Conservation (phyloP, 2,888 invertebrate species). For the Luperina nickerlii region DNA sequence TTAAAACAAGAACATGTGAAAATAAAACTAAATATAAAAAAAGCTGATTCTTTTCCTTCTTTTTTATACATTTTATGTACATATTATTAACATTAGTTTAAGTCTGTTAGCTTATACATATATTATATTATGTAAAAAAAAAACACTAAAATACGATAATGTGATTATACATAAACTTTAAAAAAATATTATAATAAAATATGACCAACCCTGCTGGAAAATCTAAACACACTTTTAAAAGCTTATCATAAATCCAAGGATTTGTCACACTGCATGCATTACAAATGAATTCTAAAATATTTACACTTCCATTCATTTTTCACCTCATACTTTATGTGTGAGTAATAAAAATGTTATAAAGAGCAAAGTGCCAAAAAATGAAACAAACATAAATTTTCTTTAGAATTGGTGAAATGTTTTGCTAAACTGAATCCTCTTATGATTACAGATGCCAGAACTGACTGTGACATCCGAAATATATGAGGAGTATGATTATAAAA, state of each 20-base stretch:
- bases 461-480: constrained; percentile 94
- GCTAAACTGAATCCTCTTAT: constrained; percentile 60
- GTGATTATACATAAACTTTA: not conserved
- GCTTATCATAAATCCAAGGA: constrained; percentile 33
- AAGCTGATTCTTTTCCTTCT: not conserved
- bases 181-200: constrained; percentile 1
- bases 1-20: not conserved
- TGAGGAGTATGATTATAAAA: constrained; percentile 92
- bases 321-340: constrained; percentile 42
- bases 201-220: constrained; percentile 41
- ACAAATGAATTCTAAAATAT: constrained; percentile 53
- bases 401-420: constrained; percentile 55
- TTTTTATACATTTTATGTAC: not conserved
- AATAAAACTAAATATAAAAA: not conserved
- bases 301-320: constrained; percentile 50
- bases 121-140: not conserved
- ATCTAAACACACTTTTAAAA: constrained; percentile 25
- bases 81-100: not conserved
- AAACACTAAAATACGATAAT: not conserved
- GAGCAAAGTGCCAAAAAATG: constrained; percentile 48
- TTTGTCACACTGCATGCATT: constrained; percentile 48
- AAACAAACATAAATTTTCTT: constrained; percentile 60
- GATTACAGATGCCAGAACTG: constrained; percentile 88
- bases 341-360: constrained; percentile 56
- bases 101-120: not conserved